Evolutionary conservation across 1,140 invertebrate species (phyloP).

Genomic region (Tetragnatha versicolor): DNA sequence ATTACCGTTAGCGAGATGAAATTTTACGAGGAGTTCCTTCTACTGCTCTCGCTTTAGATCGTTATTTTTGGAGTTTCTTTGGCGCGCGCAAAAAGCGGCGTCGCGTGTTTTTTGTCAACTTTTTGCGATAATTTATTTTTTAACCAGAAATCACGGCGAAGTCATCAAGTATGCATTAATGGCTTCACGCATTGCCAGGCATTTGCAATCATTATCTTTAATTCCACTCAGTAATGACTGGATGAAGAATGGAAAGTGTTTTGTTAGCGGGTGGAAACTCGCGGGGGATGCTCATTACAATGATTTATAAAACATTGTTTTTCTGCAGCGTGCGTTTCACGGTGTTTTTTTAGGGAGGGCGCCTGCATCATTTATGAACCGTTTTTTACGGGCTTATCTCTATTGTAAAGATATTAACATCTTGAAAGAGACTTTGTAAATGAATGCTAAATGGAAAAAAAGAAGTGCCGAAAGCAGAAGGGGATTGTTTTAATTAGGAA

Average conservation of each 20-base stretch:
- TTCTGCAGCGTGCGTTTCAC: neutral
- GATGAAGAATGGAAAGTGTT: slow-evolving; percentile 15
- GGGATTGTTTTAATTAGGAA: no score
- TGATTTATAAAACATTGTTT: slow-evolving; percentile 21
- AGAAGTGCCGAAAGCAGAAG: no score
- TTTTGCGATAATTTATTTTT: slow-evolving; percentile 31
- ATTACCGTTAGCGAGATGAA: slow-evolving; percentile 41
- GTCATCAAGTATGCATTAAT: slow-evolving; percentile 48
- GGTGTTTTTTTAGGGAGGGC: neutral
- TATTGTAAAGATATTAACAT: no score
- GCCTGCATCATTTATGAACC: no score
- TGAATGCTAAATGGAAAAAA: no score
- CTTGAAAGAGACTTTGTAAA: no score
- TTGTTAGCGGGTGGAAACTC: slow-evolving; percentile 23
- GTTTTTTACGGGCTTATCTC: no score
- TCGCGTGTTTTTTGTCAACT: neutral
- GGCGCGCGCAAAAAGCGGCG: neutral
- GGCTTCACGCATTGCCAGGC: slow-evolving; percentile 10
- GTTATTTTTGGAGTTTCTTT: slow-evolving; percentile 16
- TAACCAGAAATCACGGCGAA: slow-evolving; percentile 12
- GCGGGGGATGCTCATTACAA: slow-evolving; percentile 18
- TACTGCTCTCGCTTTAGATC: neutral
- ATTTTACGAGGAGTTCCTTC: neutral
- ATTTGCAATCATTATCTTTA: slow-evolving; percentile 49
- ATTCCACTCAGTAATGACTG: slow-evolving; percentile 22